These are phyloP conservation scores for Valencia hispanica DNA, from an alignment of 2,797 vertebrate genomes.

Conservation along the genomic window DNA sequence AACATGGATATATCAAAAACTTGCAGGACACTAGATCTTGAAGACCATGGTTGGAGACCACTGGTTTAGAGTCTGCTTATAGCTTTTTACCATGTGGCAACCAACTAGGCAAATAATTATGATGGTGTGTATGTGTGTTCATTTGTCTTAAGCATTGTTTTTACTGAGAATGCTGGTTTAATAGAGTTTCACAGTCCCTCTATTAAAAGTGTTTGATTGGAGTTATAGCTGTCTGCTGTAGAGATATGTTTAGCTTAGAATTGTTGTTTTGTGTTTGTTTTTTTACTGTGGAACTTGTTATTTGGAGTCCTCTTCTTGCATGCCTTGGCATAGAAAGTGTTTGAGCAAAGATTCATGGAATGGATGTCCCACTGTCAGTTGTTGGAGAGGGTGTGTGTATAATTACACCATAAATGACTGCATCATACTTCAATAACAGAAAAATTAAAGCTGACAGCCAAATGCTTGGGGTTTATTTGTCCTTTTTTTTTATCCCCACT, in stretches of 20 bases:
- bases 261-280: neutral
- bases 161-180: neutral
- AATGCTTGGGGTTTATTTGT: constrained; percentile 4
- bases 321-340: constrained; percentile 4
- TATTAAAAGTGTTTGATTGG: too few relatives aligned
- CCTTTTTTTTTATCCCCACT: constrained; percentile 9
- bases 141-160: neutral
- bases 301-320: neutral
- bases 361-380: constrained; percentile 33
- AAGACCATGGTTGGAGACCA: too few relatives aligned
- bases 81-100: neutral
- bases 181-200: neutral
- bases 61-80: neutral
- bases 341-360: constrained; percentile 38
- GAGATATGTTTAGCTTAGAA: neutral
- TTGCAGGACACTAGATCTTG: too few relatives aligned
- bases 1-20: too few relatives aligned
- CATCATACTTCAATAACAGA: constrained; percentile 53
- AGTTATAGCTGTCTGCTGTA: neutral
- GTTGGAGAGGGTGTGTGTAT: constrained; percentile 53
- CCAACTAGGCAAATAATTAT: neutral
- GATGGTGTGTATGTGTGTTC: neutral
- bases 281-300: neutral
- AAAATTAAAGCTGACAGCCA: constrained; percentile 59
- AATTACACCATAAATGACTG: constrained; percentile 60